Evolutionary conservation across 2,113 vertebrate species (phyloP).

Genomic region (Dipodomys merriami): DNA sequence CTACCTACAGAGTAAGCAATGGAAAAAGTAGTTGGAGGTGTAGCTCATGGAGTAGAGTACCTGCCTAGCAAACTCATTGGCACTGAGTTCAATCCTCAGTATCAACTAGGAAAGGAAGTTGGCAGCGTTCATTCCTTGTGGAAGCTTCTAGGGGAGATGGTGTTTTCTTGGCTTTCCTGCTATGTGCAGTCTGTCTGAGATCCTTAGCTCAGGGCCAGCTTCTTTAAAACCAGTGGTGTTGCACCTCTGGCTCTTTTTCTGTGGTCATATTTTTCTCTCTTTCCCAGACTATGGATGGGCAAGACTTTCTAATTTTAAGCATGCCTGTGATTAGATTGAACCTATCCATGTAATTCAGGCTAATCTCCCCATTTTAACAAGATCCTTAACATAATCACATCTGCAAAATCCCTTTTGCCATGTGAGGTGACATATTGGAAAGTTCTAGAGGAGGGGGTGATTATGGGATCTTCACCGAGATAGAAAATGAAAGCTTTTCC

Average conservation of each 20-base stretch:
- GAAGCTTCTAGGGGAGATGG: neutral
- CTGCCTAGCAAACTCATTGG: too few relatives aligned
- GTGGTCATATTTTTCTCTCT: neutral
- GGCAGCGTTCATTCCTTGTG: neutral
- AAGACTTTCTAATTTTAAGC: slow-evolving; percentile 18
- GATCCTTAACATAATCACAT: neutral
- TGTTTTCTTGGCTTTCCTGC: neutral
- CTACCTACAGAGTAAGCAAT: too few relatives aligned
- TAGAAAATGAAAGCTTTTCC: neutral
- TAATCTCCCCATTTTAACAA: slow-evolving; percentile 12
- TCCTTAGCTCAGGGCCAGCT: neutral
- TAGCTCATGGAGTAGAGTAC: too few relatives aligned
- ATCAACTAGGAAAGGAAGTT: too few relatives aligned
- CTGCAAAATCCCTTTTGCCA: slow-evolving; percentile 23
- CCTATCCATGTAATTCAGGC: neutral
- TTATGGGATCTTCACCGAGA: neutral
- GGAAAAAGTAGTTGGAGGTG: too few relatives aligned
- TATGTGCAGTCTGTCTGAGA: neutral
- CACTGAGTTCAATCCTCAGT: too few relatives aligned
- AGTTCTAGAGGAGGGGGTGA: neutral
- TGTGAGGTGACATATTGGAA: neutral
- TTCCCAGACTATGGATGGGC: neutral
- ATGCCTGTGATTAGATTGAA: neutral
- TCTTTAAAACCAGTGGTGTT: neutral
- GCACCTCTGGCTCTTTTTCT: neutral